Evolutionary conservation across 2,113 vertebrate genomes (phyloP).

Genomic region (Leucopsar rothschildi): DNA sequence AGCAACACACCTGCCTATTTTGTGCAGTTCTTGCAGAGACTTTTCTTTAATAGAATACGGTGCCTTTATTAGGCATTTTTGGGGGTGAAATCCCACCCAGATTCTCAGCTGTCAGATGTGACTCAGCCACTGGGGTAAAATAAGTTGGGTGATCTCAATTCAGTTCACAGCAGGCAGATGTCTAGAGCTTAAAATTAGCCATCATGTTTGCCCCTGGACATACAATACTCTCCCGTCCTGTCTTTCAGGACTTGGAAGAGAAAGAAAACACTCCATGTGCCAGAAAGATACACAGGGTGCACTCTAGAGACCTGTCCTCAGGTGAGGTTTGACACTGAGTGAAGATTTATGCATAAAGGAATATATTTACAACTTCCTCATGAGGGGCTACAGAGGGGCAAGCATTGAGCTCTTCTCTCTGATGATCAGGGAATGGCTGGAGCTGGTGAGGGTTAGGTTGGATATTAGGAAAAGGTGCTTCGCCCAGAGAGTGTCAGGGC

Average conservation of each 20-base stretch:
- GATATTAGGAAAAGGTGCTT: not conserved
- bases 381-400: not conserved
- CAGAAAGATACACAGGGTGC: not conserved
- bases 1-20: not conserved
- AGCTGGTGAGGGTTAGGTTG: not conserved
- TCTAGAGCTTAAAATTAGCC: constrained; percentile 56
- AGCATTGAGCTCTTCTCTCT: not conserved
- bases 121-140: constrained; percentile 36
- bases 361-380: not conserved
- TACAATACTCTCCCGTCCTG: not conserved
- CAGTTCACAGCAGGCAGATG: not conserved
- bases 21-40: not conserved
- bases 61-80: not conserved
- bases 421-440: not conserved
- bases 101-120: constrained; percentile 61
- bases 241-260: not conserved
- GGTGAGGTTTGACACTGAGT: not conserved
- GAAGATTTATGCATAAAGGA: not conserved
- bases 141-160: constrained; percentile 58
- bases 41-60: not conserved
- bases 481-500: not conserved
- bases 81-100: not conserved
- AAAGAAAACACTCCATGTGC: accelerated
- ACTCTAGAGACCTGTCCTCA: not conserved
- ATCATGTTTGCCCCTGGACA: not conserved